Conservation (phyloP, 2,888 invertebrate species). For the Thera britannica region DNA sequence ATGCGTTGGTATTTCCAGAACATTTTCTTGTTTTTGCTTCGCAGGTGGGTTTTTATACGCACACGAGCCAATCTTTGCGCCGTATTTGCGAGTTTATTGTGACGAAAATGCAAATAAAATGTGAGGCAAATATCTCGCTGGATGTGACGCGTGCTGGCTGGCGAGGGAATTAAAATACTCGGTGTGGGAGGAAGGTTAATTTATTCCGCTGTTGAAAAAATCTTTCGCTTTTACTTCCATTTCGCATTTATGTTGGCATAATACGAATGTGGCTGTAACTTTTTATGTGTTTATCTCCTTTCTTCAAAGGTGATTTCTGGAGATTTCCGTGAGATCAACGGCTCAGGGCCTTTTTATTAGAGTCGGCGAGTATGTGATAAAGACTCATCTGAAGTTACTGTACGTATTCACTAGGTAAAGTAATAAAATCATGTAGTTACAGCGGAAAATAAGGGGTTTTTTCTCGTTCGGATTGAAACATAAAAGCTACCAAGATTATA, state of each 20-base stretch:
- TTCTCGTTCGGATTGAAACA: slow-evolving; percentile 6
- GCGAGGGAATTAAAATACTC: slow-evolving; percentile 40
- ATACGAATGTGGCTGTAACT: slow-evolving; percentile 28
- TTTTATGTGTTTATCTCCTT: slow-evolving; percentile 35
- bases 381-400: slow-evolving; percentile 19
- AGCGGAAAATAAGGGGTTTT: background rate
- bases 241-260: slow-evolving; percentile 34
- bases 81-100: slow-evolving; percentile 45
- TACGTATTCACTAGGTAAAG: slow-evolving; percentile 15
- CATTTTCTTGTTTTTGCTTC: slow-evolving; percentile 51
- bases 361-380: slow-evolving; percentile 22
- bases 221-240: slow-evolving; percentile 35
- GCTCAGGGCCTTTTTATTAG: slow-evolving; percentile 27
- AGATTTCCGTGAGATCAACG: slow-evolving; percentile 27
- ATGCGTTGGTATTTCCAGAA: slow-evolving; percentile 40
- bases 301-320: slow-evolving; percentile 26
- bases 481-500: background rate
- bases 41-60: slow-evolving; percentile 39
- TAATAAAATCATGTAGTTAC: slow-evolving; percentile 6
- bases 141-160: slow-evolving; percentile 36
- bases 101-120: slow-evolving; percentile 44
- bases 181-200: slow-evolving; percentile 37
- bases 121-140: slow-evolving; percentile 39
- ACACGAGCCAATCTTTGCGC: slow-evolving; percentile 40
- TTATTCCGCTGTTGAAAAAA: slow-evolving; percentile 39